phyloP scores from a whole-genome alignment of 2,888 invertebrate species.

The Arenicola marina region DNA sequence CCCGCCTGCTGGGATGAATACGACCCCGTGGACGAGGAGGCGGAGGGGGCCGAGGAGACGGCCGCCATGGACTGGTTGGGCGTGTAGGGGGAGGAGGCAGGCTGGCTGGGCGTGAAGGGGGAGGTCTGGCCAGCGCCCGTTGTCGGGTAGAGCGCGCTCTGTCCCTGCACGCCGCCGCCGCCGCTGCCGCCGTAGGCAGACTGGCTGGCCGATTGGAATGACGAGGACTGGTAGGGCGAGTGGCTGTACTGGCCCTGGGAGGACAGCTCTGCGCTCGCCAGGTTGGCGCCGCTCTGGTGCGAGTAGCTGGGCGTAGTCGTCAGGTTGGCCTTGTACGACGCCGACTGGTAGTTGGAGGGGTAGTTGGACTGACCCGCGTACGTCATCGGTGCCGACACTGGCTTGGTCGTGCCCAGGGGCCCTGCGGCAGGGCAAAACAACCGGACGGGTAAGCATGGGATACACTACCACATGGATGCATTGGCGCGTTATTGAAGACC shows the following conservation, averaged over 20 bases:
- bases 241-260: neutral
- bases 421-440: no score
- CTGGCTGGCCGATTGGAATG: neutral
- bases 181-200: neutral
- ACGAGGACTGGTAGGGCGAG: neutral
- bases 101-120: neutral
- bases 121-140: neutral
- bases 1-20: no score
- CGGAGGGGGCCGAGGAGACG: neutral
- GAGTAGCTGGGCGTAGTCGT: neutral
- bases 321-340: neutral
- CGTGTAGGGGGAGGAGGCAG: neutral
- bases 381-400: constrained; percentile 28
- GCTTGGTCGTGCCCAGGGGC: no score
- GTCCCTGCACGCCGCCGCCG: no score
- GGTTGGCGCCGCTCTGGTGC: neutral
- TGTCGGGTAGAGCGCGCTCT: neutral
- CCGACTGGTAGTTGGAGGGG: constrained; percentile 2
- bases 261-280: neutral
- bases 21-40: neutral
- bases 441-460: no score
- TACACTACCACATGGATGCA: no score
- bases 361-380: constrained; percentile 20
- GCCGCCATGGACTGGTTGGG: no score
- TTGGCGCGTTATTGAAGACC: no score